These are phyloP conservation scores for Rhynchophorus ferrugineus DNA, from an alignment of 1,140 invertebrate species.

Conservation along the genomic window DNA sequence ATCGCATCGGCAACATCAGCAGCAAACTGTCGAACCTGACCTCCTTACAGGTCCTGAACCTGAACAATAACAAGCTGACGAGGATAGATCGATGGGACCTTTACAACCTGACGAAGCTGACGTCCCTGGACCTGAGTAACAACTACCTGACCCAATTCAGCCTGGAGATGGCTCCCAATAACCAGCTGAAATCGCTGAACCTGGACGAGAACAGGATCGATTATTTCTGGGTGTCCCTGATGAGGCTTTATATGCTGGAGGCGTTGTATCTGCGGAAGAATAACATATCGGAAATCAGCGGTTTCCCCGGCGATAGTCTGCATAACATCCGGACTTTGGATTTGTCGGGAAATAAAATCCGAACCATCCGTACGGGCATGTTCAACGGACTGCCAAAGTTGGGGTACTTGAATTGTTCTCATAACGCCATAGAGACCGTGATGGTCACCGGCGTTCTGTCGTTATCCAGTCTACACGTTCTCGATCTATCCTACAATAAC, in stretches of 20 bases:
- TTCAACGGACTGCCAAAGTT: conserved; percentile 32
- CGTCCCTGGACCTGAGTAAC: conserved; percentile 26
- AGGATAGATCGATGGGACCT: conserved; percentile 26
- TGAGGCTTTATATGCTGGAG: conserved; percentile 29
- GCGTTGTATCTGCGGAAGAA: conserved; percentile 30
- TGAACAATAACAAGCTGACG: conserved; percentile 31
- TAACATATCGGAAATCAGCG: conserved; percentile 21
- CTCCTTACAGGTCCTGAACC: conserved; percentile 46
- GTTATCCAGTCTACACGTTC: conserved; percentile 30
- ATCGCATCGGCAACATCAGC: conserved; percentile 43
- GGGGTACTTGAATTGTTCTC: conserved; percentile 28
- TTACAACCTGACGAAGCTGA: conserved; percentile 26
- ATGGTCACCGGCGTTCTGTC: conserved; percentile 31
- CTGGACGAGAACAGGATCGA: conserved; percentile 41
- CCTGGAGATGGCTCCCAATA: conserved; percentile 22
- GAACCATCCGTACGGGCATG: conserved; percentile 24
- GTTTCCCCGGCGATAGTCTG: conserved; percentile 18
- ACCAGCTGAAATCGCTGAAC: conserved; percentile 25
- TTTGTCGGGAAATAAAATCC: conserved; percentile 28
- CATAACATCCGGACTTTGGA: conserved; percentile 24
- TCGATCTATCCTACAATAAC: conserved; percentile 35
- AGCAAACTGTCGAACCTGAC: conserved; percentile 47
- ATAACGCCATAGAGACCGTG: conserved; percentile 28
- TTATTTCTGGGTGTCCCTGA: conserved; percentile 39
- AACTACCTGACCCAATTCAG: conserved; percentile 28